phyloP scores from a whole-genome alignment of 1,140 invertebrate genomes.

The Neoseiulus cucumeris region DNA sequence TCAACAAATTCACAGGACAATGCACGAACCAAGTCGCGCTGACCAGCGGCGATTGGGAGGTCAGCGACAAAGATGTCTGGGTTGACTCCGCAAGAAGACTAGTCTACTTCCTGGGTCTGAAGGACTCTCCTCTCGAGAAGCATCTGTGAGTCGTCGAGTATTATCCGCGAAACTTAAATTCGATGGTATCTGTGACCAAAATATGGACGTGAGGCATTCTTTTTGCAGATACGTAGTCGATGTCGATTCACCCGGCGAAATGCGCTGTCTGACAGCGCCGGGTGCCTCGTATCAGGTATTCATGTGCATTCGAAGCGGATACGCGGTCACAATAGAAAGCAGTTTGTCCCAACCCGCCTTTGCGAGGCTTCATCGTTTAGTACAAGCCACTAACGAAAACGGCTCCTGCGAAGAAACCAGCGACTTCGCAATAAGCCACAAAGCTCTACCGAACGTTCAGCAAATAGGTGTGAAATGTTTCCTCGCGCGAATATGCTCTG shows the following conservation, averaged over 20 bases:
- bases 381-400: conserved; percentile 8
- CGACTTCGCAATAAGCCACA: too few species aligned
- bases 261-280: background rate
- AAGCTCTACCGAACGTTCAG: background rate
- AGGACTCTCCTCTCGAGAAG: conserved; percentile 31
- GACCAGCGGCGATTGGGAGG: conserved; percentile 31
- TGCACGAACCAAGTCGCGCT: conserved; percentile 20
- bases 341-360: conserved; percentile 3
- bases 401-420: too few species aligned
- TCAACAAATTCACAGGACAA: conserved; percentile 12
- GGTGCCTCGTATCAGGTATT: conserved; percentile 1
- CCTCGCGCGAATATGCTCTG: too few species aligned
- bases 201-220: background rate
- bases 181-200: background rate
- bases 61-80: conserved; percentile 26
- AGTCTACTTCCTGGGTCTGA: conserved; percentile 31
- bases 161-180: background rate
- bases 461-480: background rate
- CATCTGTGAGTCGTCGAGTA: conserved; percentile 28
- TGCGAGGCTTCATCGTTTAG: conserved; percentile 16
- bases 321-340: conserved; percentile 11
- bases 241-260: background rate
- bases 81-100: conserved; percentile 28
- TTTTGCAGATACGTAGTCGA: background rate
- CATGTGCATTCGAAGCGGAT: background rate